These are phyloP conservation scores for Alethe diademata DNA, from an alignment of 2,113 vertebrate species.

Conservation along the genomic window DNA sequence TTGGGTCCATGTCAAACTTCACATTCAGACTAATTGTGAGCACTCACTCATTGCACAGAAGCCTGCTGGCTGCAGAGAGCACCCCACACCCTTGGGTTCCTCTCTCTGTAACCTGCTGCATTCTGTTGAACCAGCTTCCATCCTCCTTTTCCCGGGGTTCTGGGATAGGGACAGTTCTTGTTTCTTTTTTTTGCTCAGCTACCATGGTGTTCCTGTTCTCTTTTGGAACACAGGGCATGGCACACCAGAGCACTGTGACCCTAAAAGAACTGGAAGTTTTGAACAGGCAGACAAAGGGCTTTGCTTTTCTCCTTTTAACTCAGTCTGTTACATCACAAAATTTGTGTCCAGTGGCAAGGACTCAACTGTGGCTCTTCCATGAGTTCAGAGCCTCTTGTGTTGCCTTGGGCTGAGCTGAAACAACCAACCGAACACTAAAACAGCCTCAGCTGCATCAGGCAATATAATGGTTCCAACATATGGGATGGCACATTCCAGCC, in stretches of 20 bases:
- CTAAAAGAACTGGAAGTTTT: not conserved
- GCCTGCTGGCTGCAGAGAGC: not conserved
- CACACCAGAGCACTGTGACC: not conserved
- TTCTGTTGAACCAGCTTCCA: not conserved
- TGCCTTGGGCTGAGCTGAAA: not conserved
- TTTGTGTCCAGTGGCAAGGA: not conserved
- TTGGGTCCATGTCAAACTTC: not conserved
- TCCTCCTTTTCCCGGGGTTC: not conserved
- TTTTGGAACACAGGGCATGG: not conserved
- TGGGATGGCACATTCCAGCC: not conserved
- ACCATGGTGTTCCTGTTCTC: not conserved
- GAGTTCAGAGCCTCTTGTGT: not conserved
- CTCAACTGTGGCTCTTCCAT: not conserved
- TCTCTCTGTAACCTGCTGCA: not conserved
- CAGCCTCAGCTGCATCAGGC: not conserved
- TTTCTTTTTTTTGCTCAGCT: not conserved
- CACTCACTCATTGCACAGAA: not conserved
- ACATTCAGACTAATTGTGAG: not conserved
- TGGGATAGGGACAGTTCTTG: not conserved
- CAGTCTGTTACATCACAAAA: not conserved
- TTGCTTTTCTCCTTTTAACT: not conserved
- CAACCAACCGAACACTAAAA: not conserved
- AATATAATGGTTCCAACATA: accelerated
- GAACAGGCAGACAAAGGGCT: not conserved
- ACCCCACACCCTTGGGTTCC: not conserved